Conservation (phyloP, 2,888 invertebrate species). For the Osmoderma eremita region DNA sequence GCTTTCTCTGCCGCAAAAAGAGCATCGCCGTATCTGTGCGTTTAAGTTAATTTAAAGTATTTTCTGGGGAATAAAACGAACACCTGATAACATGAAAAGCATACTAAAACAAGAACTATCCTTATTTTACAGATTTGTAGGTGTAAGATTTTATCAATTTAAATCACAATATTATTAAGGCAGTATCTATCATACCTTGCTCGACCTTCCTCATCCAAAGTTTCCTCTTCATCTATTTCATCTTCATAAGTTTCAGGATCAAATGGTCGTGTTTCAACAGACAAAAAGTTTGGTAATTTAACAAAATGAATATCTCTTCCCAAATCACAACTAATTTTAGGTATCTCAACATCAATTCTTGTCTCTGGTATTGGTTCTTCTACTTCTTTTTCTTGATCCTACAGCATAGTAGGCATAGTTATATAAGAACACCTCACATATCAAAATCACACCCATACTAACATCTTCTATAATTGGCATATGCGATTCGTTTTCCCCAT, state of each 20-base stretch:
- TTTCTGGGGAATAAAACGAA: too few species aligned
- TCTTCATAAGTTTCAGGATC: slow-evolving; percentile 96
- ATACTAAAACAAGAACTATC: too few species aligned
- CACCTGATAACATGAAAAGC: too few species aligned
- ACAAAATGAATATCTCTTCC: slow-evolving; percentile 95
- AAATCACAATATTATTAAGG: slow-evolving; percentile 9
- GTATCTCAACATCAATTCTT: slow-evolving; percentile 95
- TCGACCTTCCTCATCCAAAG: slow-evolving; percentile 96
- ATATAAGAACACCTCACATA: neutral
- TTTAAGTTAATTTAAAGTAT: too few species aligned
- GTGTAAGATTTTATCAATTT: too few species aligned
- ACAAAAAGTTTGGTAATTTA: slow-evolving; percentile 97
- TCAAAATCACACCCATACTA: slow-evolving; percentile 5
- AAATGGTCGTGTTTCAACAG: slow-evolving; percentile 96
- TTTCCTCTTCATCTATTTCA: slow-evolving; percentile 98
- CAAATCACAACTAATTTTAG: slow-evolving; percentile 91
- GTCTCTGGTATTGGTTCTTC: slow-evolving; percentile 91
- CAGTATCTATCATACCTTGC: slow-evolving; percentile 69
- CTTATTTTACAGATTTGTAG: too few species aligned
- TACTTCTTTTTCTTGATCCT: slow-evolving; percentile 75
- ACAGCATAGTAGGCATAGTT: slow-evolving; percentile 38
- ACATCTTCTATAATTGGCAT: slow-evolving; percentile 45
- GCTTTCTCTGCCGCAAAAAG: too few species aligned
- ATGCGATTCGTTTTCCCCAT: slow-evolving; percentile 63
- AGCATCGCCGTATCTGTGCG: too few species aligned